Base-by-base conservation (phyloP, 2,888 invertebrate genomes). In the Odiellus spinosus region DNA sequence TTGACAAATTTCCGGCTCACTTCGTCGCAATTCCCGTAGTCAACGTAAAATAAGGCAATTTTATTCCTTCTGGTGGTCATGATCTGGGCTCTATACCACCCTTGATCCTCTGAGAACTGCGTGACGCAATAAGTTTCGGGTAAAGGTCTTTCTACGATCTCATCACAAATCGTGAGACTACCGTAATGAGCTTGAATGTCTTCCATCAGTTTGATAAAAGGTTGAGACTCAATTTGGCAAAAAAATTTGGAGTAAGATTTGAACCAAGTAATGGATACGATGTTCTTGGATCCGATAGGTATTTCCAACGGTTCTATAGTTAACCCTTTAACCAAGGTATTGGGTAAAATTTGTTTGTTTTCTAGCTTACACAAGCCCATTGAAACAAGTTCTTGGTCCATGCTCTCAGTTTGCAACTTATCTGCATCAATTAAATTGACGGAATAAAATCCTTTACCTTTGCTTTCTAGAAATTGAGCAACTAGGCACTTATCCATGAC, bases 71-170 rank as follows among this genome's bases (percentile, higher is more conserved):
- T 42, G 3, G 46, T 34, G 14, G 40, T 45, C n/a, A 45, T 36
- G 8, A 55, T 48, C 36, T 48, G 21, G 6, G 60, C 63, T 46
- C 64, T 52, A 49, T 64, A 64, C 64, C 64, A 64, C 3, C 47
- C 52, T 10, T 53, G 50, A 55, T 64, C 64, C 38, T 55, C 58
- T 35, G 56, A 56, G 47, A 55, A 64, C 46, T 59, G 48, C 14
- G 51, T 50, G 26, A 48, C 47, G 45, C 56, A 56, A 19, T 50
- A 40, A 40, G 40, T 46, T 2, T 43, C 49, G 6, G 19, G 39
- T 18, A 45, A 40, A 3, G 50, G 45, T 34, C 48, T 32, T 18
- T 49, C 48, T 12, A 54, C 36, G 2, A 42, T 2, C 8, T 42
- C 44, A 32, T 45, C 49, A 1, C 19, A 14, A 18, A 39, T 21